These are phyloP conservation scores for Rhizomys pruinosus DNA, from an alignment of 2,113 vertebrate genomes.

Conservation along the genomic window DNA sequence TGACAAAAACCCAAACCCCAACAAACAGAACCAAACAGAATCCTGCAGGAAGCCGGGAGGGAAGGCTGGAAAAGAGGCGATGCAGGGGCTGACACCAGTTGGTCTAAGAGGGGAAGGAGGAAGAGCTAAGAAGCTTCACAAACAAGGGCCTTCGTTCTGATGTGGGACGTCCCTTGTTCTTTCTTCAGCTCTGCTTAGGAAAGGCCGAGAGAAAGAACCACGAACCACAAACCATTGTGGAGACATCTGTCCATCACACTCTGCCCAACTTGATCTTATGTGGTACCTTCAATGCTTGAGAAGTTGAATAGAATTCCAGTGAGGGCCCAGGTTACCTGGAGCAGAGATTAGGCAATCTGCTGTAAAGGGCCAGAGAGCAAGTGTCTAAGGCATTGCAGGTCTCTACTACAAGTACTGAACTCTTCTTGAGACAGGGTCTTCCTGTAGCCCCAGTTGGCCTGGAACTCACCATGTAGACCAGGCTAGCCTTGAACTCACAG, in stretches of 20 bases:
- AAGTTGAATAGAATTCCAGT: background rate
- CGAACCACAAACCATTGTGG: too few relatives aligned
- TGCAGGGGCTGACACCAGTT: background rate
- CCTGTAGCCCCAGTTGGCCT: too few relatives aligned
- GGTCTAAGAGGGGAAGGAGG: background rate
- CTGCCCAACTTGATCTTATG: background rate
- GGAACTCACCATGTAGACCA: too few relatives aligned
- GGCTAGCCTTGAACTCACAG: too few relatives aligned
- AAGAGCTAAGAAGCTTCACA: background rate
- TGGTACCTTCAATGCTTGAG: background rate
- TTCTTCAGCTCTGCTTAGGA: constrained; percentile 11
- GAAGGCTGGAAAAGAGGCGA: background rate
- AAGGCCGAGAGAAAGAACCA: background rate
- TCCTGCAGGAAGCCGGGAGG: background rate
- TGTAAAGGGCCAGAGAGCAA: background rate
- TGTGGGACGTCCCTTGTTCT: background rate
- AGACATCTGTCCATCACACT: background rate
- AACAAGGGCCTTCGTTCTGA: background rate
- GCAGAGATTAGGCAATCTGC: background rate
- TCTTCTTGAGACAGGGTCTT: too few relatives aligned
- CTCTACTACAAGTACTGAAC: background rate
- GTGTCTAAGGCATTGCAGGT: background rate
- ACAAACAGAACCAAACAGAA: background rate
- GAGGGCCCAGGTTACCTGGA: background rate
- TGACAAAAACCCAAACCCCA: background rate